Conservation (phyloP, 2,888 invertebrate species). For the Andricus quercusramuli region DNA sequence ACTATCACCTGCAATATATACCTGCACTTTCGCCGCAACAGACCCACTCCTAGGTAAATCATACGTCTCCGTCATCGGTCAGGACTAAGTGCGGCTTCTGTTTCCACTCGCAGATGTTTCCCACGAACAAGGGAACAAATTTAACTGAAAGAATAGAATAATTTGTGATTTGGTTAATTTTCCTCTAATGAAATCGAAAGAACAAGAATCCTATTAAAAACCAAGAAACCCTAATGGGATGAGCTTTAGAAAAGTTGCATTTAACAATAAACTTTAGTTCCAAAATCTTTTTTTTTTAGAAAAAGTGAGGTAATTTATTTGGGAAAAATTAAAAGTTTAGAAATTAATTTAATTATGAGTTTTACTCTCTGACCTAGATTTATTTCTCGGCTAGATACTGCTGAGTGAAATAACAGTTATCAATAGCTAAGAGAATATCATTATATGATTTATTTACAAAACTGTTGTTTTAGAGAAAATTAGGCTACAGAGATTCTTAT, state of each 20-base stretch:
- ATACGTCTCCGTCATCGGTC: slow-evolving; percentile 48
- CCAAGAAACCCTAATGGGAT: background rate
- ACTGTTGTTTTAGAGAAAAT: too few species aligned
- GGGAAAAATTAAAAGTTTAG: too few species aligned
- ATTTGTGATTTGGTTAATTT: background rate
- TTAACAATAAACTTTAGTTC: background rate
- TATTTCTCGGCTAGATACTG: too few species aligned
- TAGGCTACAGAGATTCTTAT: too few species aligned
- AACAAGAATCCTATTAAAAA: background rate
- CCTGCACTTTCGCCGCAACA: slow-evolving; percentile 73
- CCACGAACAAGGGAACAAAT: slow-evolving; percentile 56
- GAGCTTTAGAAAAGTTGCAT: background rate
- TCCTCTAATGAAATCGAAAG: background rate
- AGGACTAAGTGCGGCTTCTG: slow-evolving; percentile 49
- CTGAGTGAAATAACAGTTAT: too few species aligned
- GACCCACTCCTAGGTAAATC: slow-evolving; percentile 70
- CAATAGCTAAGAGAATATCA: too few species aligned
- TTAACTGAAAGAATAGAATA: background rate
- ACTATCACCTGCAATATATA: slow-evolving; percentile 76
- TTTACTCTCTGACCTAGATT: too few species aligned
- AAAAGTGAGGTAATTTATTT: too few species aligned
- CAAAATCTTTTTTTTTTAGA: too few species aligned
- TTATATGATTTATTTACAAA: too few species aligned
- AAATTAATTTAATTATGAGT: too few species aligned
- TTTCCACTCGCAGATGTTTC: slow-evolving; percentile 58